Evolutionary conservation across 2,888 invertebrate species (phyloP), one percentile per base, ranked within the genome.

Genomic region (Brachyopa scutellaris): DNA sequence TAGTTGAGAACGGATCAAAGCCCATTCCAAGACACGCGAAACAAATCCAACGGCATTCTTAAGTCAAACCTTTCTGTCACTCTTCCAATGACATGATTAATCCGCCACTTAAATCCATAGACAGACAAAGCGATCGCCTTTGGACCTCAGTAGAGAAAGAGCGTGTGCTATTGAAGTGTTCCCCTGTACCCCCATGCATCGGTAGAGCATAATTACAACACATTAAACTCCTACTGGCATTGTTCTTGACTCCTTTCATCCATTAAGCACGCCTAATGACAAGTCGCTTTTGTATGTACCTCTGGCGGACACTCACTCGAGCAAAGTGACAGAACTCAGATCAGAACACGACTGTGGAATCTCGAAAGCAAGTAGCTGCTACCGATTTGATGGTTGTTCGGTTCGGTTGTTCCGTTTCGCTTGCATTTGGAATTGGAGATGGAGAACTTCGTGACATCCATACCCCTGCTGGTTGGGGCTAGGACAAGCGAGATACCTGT

Each of bases 171-270:
- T n/a, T n/a, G n/a, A n/a, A n/a, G n/a, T n/a, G n/a, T n/a, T n/a
- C n/a, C n/a, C n/a, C n/a, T n/a, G n/a, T n/a, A n/a, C n/a, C n/a
- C n/a, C n/a, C n/a, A n/a, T n/a, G n/a, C n/a, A n/a, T n/a, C n/a
- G n/a, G n/a, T n/a, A n/a, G n/a, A n/a, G n/a, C n/a, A n/a, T 77
- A 82, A 82, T 82, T 82, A 82, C 76, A 77, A 53, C 70, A 72
- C 82, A 82, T 72, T 82, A 64, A 66, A 61, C 72, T 77, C 76
- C 76, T 61, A 64, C 70, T 33, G 70, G 70, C 76, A 82, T 82
- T 82, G 82, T 82, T 82, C 82, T 77, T 72, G 66, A 66, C 66
- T 66, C 76, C 70, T 72, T 82, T 82, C 82, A 82, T 61, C 82
- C 72, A 77, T 82, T 82, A 76, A 77, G 72, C 72, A 72, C 38